Conservation (phyloP, 2,797 vertebrate species). For the Hydrolagus colliei region DNA sequence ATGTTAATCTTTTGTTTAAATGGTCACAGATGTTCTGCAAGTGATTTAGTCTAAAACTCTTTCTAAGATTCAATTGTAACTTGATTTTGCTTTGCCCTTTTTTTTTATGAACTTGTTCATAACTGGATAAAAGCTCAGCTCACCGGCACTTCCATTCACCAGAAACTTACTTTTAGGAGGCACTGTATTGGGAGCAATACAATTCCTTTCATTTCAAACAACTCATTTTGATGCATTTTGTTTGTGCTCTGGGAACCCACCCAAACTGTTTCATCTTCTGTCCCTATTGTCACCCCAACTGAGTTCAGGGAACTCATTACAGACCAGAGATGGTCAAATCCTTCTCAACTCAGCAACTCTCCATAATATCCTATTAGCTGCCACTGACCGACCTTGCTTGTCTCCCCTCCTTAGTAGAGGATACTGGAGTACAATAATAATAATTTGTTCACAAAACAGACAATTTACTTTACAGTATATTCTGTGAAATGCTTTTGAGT, state of each 20-base stretch:
- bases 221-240: too few relatives aligned
- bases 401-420: neutral
- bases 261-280: too few relatives aligned
- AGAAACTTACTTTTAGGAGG: too few relatives aligned
- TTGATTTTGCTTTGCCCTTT: neutral
- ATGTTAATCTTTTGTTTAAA: neutral
- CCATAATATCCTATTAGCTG: neutral
- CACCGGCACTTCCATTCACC: too few relatives aligned
- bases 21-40: neutral
- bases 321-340: neutral
- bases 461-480: too few relatives aligned
- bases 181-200: too few relatives aligned
- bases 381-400: neutral
- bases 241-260: too few relatives aligned
- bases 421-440: neutral
- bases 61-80: neutral
- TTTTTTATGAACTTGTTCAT: neutral
- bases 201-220: too few relatives aligned
- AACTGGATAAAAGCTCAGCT: neutral
- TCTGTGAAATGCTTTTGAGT: too few relatives aligned
- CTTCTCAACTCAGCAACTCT: neutral
- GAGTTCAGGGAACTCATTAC: neutral
- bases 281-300: neutral
- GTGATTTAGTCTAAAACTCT: too few relatives aligned
- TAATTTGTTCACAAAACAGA: too few relatives aligned